A percentile compares a stretch with the other conserved stretches of the same genome.
Evolutionary conservation across 2,113 vertebrate species (phyloP).

Genomic region (Rhinolophus ferrumequinum): DNA sequence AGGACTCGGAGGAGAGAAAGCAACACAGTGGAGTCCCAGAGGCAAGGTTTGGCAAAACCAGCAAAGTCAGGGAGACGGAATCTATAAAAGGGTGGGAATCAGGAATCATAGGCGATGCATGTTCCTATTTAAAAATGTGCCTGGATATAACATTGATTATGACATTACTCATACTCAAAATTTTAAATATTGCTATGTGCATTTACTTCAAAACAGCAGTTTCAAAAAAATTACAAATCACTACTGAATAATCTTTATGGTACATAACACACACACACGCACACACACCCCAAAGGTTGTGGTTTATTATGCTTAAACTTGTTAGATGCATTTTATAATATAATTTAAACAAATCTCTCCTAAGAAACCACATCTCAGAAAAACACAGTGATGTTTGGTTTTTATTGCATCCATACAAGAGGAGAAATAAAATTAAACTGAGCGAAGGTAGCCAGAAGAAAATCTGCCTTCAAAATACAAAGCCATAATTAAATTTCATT

Average conservation of each 20-base stretch:
- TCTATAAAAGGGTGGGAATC: background rate
- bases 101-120: background rate
- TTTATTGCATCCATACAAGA: background rate
- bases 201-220: background rate
- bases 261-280: background rate
- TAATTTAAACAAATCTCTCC: constrained; percentile 29
- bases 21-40: background rate
- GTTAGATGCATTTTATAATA: background rate
- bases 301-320: background rate
- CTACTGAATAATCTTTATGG: background rate
- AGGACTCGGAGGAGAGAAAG: background rate
- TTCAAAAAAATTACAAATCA: constrained; percentile 36
- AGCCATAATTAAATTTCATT: constrained; percentile 39
- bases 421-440: constrained; percentile 24
- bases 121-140: background rate
- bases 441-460: constrained; percentile 28
- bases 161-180: background rate
- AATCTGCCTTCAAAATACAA: constrained; percentile 38
- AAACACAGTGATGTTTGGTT: constrained; percentile 3
- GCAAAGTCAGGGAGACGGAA: background rate
- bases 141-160: background rate
- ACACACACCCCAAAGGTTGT: background rate
- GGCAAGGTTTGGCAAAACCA: background rate
- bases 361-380: constrained; percentile 45
- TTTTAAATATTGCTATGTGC: background rate